Percentiles rank a stretch among this genome's conserved stretches.
phyloP scores from a whole-genome alignment of 2,888 invertebrate genomes.

The Ectobius pallidus region DNA sequence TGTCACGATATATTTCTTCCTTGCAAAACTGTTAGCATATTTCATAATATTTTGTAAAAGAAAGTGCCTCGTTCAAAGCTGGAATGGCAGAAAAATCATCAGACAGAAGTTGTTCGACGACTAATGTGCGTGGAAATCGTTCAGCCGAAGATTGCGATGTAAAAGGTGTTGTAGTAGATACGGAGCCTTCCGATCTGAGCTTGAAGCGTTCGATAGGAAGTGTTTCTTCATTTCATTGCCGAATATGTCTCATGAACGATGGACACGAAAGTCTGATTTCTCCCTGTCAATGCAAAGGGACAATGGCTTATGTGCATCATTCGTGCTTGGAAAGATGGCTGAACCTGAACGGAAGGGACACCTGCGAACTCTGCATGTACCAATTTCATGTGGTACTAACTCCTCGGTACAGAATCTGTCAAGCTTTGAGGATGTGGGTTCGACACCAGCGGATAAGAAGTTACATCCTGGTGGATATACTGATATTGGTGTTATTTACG shows the following conservation, averaged over 20 bases:
- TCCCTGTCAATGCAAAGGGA: conserved; percentile 68
- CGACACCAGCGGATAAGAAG: conserved; percentile 50
- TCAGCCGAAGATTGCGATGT: too few species aligned
- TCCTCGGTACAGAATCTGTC: conserved; percentile 61
- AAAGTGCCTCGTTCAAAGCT: too few species aligned
- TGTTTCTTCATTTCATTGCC: conserved; percentile 66
- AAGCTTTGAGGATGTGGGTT: conserved; percentile 69
- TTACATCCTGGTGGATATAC: conserved; percentile 63
- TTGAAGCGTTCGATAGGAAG: too few species aligned
- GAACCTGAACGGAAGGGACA: conserved; percentile 69
- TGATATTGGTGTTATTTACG: conserved; percentile 68
- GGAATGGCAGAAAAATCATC: too few species aligned
- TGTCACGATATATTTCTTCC: too few species aligned
- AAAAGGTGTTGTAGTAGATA: too few species aligned
- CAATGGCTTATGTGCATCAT: conserved; percentile 70
- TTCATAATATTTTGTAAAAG: too few species aligned
- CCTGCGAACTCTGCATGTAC: conserved; percentile 73
- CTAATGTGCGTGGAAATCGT: too few species aligned
- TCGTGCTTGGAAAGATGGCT: conserved; percentile 74
- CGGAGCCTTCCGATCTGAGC: too few species aligned
- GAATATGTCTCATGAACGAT: conserved; percentile 61
- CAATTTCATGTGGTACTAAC: conserved; percentile 62
- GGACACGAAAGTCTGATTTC: conserved; percentile 22
- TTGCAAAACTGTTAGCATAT: too few species aligned
- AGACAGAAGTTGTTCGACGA: too few species aligned